A percentile compares a stretch with the other conserved stretches of the same genome.
phyloP scores from a whole-genome alignment of 2,113 vertebrate species.

The Corydoras maculifer region DNA sequence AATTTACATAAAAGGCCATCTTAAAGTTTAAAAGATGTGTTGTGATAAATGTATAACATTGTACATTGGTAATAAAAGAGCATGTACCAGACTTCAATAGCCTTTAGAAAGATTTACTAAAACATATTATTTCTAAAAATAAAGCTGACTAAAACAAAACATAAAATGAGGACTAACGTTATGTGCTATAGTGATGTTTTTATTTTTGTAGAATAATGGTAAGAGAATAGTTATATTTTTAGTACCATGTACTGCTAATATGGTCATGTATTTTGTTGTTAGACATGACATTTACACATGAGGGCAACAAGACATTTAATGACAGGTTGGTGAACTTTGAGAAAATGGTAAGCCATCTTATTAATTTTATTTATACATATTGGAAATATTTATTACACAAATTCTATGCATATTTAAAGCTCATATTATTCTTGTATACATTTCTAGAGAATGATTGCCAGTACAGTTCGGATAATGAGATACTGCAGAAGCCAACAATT shows the following conservation, averaged over 20 bases:
- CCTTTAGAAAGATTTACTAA: too few species aligned
- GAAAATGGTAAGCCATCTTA: conserved; percentile 84
- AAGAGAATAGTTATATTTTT: too few species aligned
- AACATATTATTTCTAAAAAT: too few species aligned
- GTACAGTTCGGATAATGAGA: conserved; percentile 85
- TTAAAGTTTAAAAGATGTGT: too few species aligned
- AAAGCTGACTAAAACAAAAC: too few species aligned
- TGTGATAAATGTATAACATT: too few species aligned
- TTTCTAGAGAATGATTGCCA: conserved; percentile 93
- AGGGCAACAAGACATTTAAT: conserved; percentile 94
- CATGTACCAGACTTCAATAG: too few species aligned
- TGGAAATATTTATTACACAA: not conserved
- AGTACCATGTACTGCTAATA: not conserved
- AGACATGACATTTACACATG: conserved; percentile 99
- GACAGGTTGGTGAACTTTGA: conserved; percentile 98
- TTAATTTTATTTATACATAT: not conserved
- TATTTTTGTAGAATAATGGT: too few species aligned
- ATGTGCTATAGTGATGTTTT: too few species aligned
- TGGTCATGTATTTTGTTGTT: conserved; percentile 51
- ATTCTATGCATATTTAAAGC: not conserved
- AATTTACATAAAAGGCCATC: too few species aligned
- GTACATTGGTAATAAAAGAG: too few species aligned
- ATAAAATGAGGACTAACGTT: too few species aligned
- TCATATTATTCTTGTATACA: conserved; percentile 42
- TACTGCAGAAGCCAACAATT: conserved; percentile 89